phyloP scores from a whole-genome alignment of 2,113 vertebrate species.

The Prietella phreatophila region DNA sequence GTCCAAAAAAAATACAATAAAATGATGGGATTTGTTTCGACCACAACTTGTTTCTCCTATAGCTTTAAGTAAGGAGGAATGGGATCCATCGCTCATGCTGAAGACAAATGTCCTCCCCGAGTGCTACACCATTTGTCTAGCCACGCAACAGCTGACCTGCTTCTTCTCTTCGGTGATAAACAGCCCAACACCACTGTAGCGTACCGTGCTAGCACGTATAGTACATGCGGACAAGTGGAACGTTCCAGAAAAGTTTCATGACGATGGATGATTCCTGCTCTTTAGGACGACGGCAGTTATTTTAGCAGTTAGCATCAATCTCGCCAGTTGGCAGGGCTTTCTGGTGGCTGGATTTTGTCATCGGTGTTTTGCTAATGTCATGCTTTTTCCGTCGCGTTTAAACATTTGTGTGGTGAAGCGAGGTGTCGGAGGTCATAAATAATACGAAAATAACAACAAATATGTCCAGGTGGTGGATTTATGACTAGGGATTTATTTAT shows the following conservation, averaged over 20 bases:
- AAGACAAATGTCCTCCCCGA: slow-evolving; percentile 23
- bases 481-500: slow-evolving; percentile 13
- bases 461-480: slow-evolving; percentile 41
- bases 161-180: slow-evolving; percentile 25
- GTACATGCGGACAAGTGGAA: neutral
- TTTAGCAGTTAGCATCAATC: slow-evolving; percentile 20
- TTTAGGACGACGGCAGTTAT: slow-evolving; percentile 25
- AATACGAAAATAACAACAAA: slow-evolving; percentile 48
- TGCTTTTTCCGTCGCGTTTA: slow-evolving; percentile 12
- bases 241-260: neutral
- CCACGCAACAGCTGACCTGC: slow-evolving; percentile 4
- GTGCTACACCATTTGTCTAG: slow-evolving; percentile 2
- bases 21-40: slow-evolving; percentile 25
- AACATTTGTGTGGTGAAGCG: slow-evolving; percentile 30
- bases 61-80: slow-evolving; percentile 7
- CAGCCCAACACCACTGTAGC: slow-evolving; percentile 7
- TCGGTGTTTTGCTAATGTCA: slow-evolving; percentile 18
- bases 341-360: slow-evolving; percentile 32
- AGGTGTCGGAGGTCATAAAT: slow-evolving; percentile 43
- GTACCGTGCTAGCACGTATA: neutral
- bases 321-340: slow-evolving; percentile 16
- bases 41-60: neutral
- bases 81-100: neutral
- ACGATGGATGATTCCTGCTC: neutral
- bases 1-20: slow-evolving; percentile 18